Conservation (phyloP, 2,113 vertebrate species). For the Eubucco bourcierii region DNA sequence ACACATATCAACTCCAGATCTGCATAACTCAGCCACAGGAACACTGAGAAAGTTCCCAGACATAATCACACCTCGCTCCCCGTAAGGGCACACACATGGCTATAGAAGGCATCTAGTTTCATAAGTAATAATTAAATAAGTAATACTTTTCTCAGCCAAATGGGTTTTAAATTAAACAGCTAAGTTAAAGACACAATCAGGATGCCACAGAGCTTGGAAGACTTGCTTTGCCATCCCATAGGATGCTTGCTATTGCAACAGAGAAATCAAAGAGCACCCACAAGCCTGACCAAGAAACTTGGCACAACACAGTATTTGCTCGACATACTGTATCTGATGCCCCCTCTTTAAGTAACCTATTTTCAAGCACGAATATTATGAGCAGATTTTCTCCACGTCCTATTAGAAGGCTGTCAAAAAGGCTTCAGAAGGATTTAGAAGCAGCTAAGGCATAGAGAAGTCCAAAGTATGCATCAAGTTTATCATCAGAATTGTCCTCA, state of each 20-base stretch:
- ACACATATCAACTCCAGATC: rapidly evolving
- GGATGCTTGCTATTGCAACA: rapidly evolving
- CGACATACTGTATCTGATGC: not conserved
- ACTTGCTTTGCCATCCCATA: not conserved
- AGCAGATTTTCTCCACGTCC: not conserved
- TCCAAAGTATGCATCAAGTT: not conserved
- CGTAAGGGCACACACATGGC: rapidly evolving
- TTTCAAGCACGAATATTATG: not conserved
- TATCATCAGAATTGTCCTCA: not conserved
- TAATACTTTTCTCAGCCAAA: not conserved
- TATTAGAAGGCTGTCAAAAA: not conserved
- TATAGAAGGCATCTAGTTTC: not conserved
- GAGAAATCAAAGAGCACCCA: not conserved
- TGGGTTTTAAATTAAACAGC: not conserved
- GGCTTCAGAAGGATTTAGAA: not conserved
- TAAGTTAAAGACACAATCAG: not conserved
- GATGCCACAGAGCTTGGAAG: not conserved
- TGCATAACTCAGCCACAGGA: not conserved
- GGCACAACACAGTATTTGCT: rapidly evolving
- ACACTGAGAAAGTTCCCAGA: not conserved
- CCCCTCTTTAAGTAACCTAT: not conserved
- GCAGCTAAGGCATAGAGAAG: not conserved
- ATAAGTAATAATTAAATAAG: not conserved
- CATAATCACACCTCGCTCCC: not conserved
- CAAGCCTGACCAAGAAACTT: not conserved